A percentile compares a stretch with the other conserved stretches of the same genome.
phyloP scores from a whole-genome alignment of 2,113 vertebrate genomes.

The Seriola rivoliana region DNA sequence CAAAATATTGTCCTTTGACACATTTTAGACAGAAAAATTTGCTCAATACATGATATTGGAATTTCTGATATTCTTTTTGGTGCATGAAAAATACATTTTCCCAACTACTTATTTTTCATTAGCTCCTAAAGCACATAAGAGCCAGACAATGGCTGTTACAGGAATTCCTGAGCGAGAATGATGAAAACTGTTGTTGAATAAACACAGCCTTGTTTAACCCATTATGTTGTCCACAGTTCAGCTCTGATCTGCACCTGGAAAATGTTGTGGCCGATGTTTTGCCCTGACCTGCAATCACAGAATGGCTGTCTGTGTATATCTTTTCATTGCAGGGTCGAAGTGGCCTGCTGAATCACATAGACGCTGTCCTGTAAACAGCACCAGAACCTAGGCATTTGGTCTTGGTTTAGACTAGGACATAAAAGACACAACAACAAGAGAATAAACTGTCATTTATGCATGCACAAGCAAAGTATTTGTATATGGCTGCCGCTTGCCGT shows the following conservation, averaged over 20 bases:
- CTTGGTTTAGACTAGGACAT: slow-evolving; percentile 79
- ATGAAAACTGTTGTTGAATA: slow-evolving; percentile 50
- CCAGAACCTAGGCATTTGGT: slow-evolving; percentile 66
- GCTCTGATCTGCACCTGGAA: slow-evolving; percentile 65
- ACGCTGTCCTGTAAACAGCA: slow-evolving; percentile 53
- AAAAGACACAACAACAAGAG: slow-evolving; percentile 78
- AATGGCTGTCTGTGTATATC: slow-evolving; percentile 69
- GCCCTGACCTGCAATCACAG: slow-evolving; percentile 73
- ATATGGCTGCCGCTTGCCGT: slow-evolving; percentile 65
- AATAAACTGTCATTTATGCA: slow-evolving; percentile 73
- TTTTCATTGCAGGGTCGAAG: slow-evolving; percentile 68
- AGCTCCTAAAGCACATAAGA: slow-evolving; percentile 1
- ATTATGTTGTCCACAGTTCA: slow-evolving; percentile 47
- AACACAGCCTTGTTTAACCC: slow-evolving; percentile 64
- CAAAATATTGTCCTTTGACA: slow-evolving; percentile 32
- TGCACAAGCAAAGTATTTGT: slow-evolving; percentile 69
- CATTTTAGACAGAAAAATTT: slow-evolving; percentile 2
- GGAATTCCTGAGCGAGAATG: slow-evolving; percentile 28
- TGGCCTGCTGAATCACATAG: slow-evolving; percentile 64
- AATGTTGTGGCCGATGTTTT: slow-evolving; percentile 64
- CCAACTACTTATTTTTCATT: neutral
- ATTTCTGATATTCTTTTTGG: neutral
- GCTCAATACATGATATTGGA: neutral
- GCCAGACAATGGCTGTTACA: slow-evolving; percentile 24
- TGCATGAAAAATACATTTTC: neutral